These are phyloP conservation scores for Sminthurinus aureus DNA, from an alignment of 2,888 invertebrate genomes.

Conservation along the genomic window DNA sequence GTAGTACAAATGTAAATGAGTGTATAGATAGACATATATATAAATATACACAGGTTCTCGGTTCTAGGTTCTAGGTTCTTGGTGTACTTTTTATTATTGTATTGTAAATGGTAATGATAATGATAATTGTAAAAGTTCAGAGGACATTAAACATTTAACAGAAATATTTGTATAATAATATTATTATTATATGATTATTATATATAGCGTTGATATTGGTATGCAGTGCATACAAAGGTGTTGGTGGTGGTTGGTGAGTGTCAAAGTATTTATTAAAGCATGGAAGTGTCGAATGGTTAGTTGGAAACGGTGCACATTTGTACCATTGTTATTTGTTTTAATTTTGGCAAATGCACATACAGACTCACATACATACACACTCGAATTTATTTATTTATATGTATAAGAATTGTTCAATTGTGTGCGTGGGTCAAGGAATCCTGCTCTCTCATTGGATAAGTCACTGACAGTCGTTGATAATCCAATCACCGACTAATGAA, in stretches of 20 bases:
- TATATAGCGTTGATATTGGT: no score
- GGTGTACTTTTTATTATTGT: no score
- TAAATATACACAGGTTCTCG: no score
- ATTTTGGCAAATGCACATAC: slow-evolving; percentile 30
- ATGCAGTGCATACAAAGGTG: no score
- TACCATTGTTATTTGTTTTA: slow-evolving; percentile 41
- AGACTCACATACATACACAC: no score
- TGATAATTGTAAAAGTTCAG: slow-evolving; percentile 4
- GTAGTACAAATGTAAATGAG: no score
- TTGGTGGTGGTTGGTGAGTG: no score
- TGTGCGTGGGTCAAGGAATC: slow-evolving; percentile 39
- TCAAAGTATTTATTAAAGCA: no score
- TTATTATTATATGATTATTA: not conserved
- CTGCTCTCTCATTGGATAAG: slow-evolving; percentile 6
- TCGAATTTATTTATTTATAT: no score
- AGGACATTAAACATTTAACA: not conserved
- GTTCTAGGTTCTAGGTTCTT: no score
- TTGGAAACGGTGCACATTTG: slow-evolving; percentile 39
- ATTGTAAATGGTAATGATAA: not conserved
- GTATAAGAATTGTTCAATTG: slow-evolving; percentile 40
- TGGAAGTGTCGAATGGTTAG: not conserved
- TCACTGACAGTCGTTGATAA: slow-evolving; percentile 18
- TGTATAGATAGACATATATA: no score
- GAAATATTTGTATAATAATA: not conserved
- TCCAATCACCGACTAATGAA: not conserved